Conservation (phyloP, 2,113 vertebrate genomes). For the Gopherus evgoodei region DNA sequence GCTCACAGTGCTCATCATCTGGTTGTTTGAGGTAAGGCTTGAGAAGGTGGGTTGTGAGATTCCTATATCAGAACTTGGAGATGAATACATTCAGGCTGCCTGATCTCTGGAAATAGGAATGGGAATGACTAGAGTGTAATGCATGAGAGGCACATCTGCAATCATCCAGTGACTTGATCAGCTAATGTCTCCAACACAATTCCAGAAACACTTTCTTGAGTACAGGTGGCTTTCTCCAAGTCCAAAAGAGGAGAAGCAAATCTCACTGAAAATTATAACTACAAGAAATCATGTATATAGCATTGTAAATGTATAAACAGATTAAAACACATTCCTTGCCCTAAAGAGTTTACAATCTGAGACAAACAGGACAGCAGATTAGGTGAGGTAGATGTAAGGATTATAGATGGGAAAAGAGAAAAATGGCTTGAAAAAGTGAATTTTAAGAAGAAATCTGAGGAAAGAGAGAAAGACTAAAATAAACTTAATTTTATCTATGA, state of each 20-base stretch:
- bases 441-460: background rate
- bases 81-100: background rate
- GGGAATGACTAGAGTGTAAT: rapidly evolving
- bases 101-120: background rate
- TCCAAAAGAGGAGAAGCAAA: background rate
- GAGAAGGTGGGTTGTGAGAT: background rate
- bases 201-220: background rate
- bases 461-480: background rate
- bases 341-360: background rate
- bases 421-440: background rate
- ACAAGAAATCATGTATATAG: background rate
- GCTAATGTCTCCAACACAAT: background rate
- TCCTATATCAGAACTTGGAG: background rate
- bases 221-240: background rate
- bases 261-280: background rate
- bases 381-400: background rate
- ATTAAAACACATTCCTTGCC: background rate
- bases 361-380: background rate
- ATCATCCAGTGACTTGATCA: background rate
- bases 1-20: slow-evolving; percentile 83
- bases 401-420: background rate
- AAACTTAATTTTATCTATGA: background rate
- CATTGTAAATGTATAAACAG: background rate
- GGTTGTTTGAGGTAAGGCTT: slow-evolving; percentile 87
- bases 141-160: rapidly evolving